Percentiles rank a stretch among this genome's conserved stretches.
phyloP scores from a whole-genome alignment of 2,797 vertebrate genomes.

The Capromys pilorides region DNA sequence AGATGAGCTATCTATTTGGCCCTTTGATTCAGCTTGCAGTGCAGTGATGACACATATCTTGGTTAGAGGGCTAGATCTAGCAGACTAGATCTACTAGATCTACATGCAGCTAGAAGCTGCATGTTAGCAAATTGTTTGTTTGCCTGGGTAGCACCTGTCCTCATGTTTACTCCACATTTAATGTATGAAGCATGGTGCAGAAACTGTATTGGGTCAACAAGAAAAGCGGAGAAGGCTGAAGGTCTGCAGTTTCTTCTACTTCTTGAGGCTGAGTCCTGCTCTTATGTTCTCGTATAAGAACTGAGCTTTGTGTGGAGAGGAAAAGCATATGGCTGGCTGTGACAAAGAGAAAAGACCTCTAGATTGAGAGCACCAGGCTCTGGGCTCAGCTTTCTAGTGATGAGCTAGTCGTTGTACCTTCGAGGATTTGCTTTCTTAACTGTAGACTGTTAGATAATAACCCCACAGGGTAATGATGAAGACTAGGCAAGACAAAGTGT shows the following conservation, averaged over 20 bases:
- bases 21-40: background rate
- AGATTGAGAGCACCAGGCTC: background rate
- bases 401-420: background rate
- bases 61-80: background rate
- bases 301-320: background rate
- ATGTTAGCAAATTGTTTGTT: background rate
- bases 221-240: conserved; percentile 5
- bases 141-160: background rate
- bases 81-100: too few species aligned
- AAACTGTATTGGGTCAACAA: background rate
- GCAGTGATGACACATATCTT: background rate
- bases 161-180: background rate
- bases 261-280: conserved; percentile 9
- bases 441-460: conserved; percentile 2
- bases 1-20: too few species aligned
- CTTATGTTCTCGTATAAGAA: background rate
- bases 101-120: background rate
- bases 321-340: background rate
- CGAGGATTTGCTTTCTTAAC: background rate
- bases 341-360: background rate
- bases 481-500: background rate
- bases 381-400: background rate
- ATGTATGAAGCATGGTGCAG: background rate
- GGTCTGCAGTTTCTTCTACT: conserved; percentile 1
- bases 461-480: background rate